phyloP scores from a whole-genome alignment of 2,113 vertebrate genomes.

The Tylochromis polylepis region DNA sequence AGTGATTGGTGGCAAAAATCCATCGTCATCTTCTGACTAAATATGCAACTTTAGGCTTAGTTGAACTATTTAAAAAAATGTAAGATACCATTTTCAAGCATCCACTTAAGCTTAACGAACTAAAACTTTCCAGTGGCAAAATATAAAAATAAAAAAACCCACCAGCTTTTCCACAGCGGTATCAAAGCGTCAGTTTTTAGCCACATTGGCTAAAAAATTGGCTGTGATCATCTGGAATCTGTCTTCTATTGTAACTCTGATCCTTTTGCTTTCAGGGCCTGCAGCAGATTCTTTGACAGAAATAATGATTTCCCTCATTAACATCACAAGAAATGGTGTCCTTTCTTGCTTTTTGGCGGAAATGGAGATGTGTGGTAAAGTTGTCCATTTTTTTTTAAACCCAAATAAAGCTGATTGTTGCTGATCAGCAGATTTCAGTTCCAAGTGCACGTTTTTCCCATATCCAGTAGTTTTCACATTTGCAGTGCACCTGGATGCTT shows the following conservation, averaged over 20 bases:
- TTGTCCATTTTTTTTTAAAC: neutral
- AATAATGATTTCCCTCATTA: neutral
- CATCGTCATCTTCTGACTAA: neutral
- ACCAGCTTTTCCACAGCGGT: neutral
- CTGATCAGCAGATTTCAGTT: neutral
- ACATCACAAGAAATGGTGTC: neutral
- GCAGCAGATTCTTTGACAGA: neutral
- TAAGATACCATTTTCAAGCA: neutral
- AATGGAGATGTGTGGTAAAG: neutral
- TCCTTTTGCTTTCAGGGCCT: neutral
- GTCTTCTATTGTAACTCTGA: neutral
- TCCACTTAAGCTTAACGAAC: neutral
- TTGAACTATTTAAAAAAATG: neutral
- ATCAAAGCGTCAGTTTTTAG: neutral
- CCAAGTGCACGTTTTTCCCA: neutral
- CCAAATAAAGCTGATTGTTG: neutral
- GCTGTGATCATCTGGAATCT: neutral
- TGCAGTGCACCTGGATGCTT: neutral
- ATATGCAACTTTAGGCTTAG: neutral
- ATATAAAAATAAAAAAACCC: accelerated
- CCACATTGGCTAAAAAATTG: neutral
- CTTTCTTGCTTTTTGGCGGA: neutral
- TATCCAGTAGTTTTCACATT: neutral
- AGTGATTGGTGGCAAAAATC: neutral
- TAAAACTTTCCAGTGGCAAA: neutral